Percentiles rank a stretch among this genome's conserved stretches.
Evolutionary conservation across 2,888 invertebrate species (phyloP).

Genomic region (Diaprepes abbreviatus): DNA sequence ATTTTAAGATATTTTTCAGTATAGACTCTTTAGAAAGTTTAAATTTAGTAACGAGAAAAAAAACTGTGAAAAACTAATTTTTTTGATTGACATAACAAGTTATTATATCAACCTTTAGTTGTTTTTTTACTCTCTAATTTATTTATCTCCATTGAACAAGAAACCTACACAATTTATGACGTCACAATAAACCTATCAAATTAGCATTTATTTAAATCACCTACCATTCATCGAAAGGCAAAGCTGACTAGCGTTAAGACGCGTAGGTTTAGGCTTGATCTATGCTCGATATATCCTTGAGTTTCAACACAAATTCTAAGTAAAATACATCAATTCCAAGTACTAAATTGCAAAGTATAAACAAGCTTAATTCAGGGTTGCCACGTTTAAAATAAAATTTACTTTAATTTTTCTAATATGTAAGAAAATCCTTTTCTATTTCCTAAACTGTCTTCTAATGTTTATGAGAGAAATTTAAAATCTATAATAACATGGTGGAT

Average conservation of each 20-base stretch:
- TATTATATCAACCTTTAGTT: conserved; percentile 30
- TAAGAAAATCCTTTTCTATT: too few relatives aligned
- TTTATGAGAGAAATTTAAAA: too few relatives aligned
- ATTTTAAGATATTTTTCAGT: too few relatives aligned
- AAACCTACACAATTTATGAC: conserved; percentile 46
- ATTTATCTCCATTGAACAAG: conserved; percentile 40
- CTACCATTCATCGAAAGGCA: conserved; percentile 46
- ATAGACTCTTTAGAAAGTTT: too few relatives aligned
- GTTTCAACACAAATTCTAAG: conserved; percentile 44
- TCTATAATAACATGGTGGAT: too few relatives aligned
- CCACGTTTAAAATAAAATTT: conserved; percentile 5
- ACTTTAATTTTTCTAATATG: too few relatives aligned
- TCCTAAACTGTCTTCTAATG: too few relatives aligned
- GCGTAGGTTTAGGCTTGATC: conserved; percentile 41
- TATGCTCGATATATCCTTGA: conserved; percentile 48
- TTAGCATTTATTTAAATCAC: conserved; percentile 50
- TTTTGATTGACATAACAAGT: background rate
- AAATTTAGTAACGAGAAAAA: too few relatives aligned
- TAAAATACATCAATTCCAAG: conserved; percentile 44
- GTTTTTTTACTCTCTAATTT: conserved; percentile 33
- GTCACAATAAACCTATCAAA: conserved; percentile 50
- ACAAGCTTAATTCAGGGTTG: conserved; percentile 16
- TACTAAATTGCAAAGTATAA: conserved; percentile 36
- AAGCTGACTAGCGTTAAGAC: conserved; percentile 31
- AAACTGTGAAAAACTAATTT: too few relatives aligned